phyloP scores from a whole-genome alignment of 2,797 vertebrate genomes.

The Rhadinocentrus ornatus region DNA sequence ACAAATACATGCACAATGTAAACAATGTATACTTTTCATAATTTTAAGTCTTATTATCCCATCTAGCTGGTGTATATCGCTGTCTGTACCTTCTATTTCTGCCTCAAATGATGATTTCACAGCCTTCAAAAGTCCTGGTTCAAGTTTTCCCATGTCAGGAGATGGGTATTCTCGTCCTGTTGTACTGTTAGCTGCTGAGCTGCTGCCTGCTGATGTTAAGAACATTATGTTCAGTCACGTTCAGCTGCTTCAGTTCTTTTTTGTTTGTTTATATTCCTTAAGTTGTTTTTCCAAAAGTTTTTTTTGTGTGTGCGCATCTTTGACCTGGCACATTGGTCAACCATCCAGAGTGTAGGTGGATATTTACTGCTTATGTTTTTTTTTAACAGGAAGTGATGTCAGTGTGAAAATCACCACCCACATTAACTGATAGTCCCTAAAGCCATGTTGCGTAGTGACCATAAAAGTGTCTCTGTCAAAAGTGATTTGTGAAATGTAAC shows the following conservation, averaged over 20 bases:
- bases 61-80: slow-evolving; percentile 2
- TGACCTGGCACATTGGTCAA: slow-evolving; percentile 50
- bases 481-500: slow-evolving; percentile 79
- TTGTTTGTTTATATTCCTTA: not conserved
- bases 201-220: slow-evolving; percentile 55
- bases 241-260: slow-evolving; percentile 24
- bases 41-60: slow-evolving; percentile 4
- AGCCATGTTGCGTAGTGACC: slow-evolving; percentile 81
- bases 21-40: slow-evolving; percentile 24
- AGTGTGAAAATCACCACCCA: slow-evolving; percentile 61
- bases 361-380: slow-evolving; percentile 60
- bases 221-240: slow-evolving; percentile 47
- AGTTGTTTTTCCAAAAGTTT: slow-evolving; percentile 4
- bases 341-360: slow-evolving; percentile 45
- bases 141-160: slow-evolving; percentile 56
- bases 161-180: slow-evolving; percentile 48
- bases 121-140: slow-evolving; percentile 52
- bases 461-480: slow-evolving; percentile 74
- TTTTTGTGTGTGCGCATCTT: slow-evolving; percentile 23
- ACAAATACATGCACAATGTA: not conserved
- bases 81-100: slow-evolving; percentile 19
- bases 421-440: slow-evolving; percentile 61
- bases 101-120: slow-evolving; percentile 45
- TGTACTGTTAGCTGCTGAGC: slow-evolving; percentile 47
- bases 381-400: slow-evolving; percentile 80